A percentile compares a stretch with the other conserved stretches of the same genome.
Evolutionary conservation across 2,888 invertebrate species (phyloP).

Genomic region (Phrixothrix hirtus): DNA sequence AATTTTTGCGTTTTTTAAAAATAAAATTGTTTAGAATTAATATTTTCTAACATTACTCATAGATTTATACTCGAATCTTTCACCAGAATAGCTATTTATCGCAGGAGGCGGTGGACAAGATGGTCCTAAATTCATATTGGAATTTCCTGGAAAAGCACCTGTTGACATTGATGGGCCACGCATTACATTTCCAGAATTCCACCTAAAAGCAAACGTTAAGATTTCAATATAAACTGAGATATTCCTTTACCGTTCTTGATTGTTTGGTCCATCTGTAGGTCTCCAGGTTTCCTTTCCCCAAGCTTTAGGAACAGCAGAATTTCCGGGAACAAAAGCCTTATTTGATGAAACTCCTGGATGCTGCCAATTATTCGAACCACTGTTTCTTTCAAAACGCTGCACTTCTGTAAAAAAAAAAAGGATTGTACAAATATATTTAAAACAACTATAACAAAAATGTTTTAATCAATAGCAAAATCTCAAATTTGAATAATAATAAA

Average conservation of each 20-base stretch:
- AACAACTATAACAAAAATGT: too few relatives aligned
- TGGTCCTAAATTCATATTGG: slow-evolving; percentile 44
- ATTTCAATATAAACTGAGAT: too few relatives aligned
- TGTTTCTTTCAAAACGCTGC: slow-evolving; percentile 42
- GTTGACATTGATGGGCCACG: slow-evolving; percentile 33
- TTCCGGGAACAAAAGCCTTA: slow-evolving; percentile 30
- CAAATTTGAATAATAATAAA: too few relatives aligned
- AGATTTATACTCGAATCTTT: slow-evolving; percentile 47
- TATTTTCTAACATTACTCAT: slow-evolving; percentile 44
- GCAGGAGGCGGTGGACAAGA: slow-evolving; percentile 53
- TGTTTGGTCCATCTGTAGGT: slow-evolving; percentile 25
- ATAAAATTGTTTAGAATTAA: slow-evolving; percentile 18
- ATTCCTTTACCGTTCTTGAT: slow-evolving; percentile 31
- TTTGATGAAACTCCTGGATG: slow-evolving; percentile 31
- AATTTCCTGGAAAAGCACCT: slow-evolving; percentile 43
- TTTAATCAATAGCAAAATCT: too few relatives aligned
- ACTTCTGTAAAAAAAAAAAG: slow-evolving; percentile 36
- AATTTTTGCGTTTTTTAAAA: too few relatives aligned
- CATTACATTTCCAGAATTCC: slow-evolving; percentile 37
- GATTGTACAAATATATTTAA: too few relatives aligned
- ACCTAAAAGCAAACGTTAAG: too few relatives aligned
- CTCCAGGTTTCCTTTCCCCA: slow-evolving; percentile 40
- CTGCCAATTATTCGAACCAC: slow-evolving; percentile 34
- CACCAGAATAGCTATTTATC: slow-evolving; percentile 49
- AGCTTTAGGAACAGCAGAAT: slow-evolving; percentile 29